These are phyloP conservation scores for Drosophila burlai DNA, from an alignment of 1,140 invertebrate species.

Conservation along the genomic window DNA sequence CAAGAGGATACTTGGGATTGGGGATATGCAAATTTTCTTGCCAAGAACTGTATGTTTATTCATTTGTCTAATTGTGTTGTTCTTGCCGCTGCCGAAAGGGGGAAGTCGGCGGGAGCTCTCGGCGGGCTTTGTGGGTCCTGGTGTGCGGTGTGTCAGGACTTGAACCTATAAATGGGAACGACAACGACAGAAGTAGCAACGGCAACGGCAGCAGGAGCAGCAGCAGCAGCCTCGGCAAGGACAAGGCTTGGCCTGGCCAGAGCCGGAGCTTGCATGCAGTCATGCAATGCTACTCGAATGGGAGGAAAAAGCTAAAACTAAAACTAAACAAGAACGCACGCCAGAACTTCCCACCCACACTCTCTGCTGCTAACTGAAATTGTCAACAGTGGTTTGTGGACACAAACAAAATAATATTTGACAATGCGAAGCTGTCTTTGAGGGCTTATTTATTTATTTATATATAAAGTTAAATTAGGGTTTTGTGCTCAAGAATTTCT, in stretches of 20 bases:
- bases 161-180: slow-evolving; percentile 69
- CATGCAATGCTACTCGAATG: slow-evolving; percentile 75
- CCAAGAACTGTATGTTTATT: slow-evolving; percentile 58
- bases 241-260: slow-evolving; percentile 59
- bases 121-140: slow-evolving; percentile 29
- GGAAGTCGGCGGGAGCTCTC: slow-evolving; percentile 13
- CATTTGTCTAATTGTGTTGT: slow-evolving; percentile 78
- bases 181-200: slow-evolving; percentile 44
- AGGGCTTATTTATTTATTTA: slow-evolving; percentile 1
- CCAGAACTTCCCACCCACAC: slow-evolving; percentile 38
- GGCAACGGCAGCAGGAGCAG: slow-evolving; percentile 11
- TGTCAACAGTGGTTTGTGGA: slow-evolving; percentile 54
- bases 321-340: slow-evolving; percentile 66
- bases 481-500: not conserved
- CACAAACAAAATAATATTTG: slow-evolving; percentile 35
- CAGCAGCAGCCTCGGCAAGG: slow-evolving; percentile 52
- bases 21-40: slow-evolving; percentile 40
- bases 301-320: slow-evolving; percentile 36
- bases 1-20: not conserved
- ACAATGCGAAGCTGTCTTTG: not conserved
- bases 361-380: slow-evolving; percentile 28
- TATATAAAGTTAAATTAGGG: slow-evolving; percentile 13
- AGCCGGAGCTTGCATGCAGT: slow-evolving; percentile 63
- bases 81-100: slow-evolving; percentile 31
- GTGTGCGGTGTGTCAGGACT: slow-evolving; percentile 64